These are phyloP conservation scores for Allolobophora icterica DNA, from an alignment of 2,888 invertebrate species.

Conservation along the genomic window DNA sequence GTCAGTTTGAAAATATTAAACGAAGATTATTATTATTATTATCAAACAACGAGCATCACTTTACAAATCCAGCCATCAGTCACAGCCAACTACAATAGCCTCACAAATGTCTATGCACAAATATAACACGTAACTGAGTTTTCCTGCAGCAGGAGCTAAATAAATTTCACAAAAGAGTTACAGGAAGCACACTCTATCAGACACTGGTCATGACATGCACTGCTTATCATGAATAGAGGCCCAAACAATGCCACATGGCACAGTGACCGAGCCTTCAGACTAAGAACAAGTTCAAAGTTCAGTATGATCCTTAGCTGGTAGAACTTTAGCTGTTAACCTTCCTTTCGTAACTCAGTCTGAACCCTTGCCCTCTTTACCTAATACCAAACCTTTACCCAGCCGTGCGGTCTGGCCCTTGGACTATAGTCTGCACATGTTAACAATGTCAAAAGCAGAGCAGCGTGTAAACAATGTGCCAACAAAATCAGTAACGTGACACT, in stretches of 20 bases:
- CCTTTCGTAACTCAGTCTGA: neutral
- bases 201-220: too few species aligned
- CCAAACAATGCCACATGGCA: too few species aligned
- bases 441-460: neutral
- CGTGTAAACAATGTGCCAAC: neutral
- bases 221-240: too few species aligned
- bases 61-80: neutral
- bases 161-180: too few species aligned
- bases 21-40: too few species aligned
- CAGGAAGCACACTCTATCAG: too few species aligned
- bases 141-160: neutral
- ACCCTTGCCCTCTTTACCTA: neutral
- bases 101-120: neutral
- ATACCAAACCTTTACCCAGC: neutral
- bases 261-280: too few species aligned
- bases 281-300: too few species aligned
- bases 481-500: neutral
- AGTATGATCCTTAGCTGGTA: too few species aligned
- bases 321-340: too few species aligned
- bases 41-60: neutral
- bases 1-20: too few species aligned
- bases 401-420: neutral
- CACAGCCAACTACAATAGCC: neutral
- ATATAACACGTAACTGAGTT: too few species aligned
- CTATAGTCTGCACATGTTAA: neutral